Evolutionary conservation across 2,888 invertebrate genomes (phyloP).

Genomic region (Melangyna quadrimaculata): DNA sequence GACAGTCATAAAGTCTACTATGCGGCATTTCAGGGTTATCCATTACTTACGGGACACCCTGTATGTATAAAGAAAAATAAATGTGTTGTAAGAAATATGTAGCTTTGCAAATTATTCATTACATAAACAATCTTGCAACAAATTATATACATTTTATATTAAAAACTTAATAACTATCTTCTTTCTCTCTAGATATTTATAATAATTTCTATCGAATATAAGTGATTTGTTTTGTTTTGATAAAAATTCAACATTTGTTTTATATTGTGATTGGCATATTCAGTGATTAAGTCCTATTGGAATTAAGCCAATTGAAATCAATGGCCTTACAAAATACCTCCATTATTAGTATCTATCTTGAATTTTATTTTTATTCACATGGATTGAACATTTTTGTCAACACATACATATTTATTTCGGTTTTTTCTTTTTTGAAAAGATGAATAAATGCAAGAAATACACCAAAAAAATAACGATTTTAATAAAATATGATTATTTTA

Average conservation of each 20-base stretch:
- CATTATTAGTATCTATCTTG: background rate
- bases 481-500: no score
- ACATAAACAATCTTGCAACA: constrained; percentile 1
- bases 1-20: no score
- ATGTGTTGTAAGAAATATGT: background rate
- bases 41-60: no score
- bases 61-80: no score
- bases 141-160: constrained; percentile 8
- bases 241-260: constrained; percentile 34
- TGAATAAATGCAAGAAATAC: no score
- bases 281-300: constrained; percentile 36
- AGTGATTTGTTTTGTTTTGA: constrained; percentile 27
- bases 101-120: background rate
- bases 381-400: constrained; percentile 11
- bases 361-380: background rate
- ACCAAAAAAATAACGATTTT: no score
- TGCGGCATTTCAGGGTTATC: no score
- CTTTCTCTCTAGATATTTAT: background rate
- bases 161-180: background rate
- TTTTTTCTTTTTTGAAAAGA: background rate
- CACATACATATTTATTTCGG: background rate
- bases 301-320: constrained; percentile 38
- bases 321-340: constrained; percentile 41
- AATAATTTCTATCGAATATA: background rate
- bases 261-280: background rate